Conservation (phyloP, 2,888 invertebrate species). For the Drosophila mettleri region DNA sequence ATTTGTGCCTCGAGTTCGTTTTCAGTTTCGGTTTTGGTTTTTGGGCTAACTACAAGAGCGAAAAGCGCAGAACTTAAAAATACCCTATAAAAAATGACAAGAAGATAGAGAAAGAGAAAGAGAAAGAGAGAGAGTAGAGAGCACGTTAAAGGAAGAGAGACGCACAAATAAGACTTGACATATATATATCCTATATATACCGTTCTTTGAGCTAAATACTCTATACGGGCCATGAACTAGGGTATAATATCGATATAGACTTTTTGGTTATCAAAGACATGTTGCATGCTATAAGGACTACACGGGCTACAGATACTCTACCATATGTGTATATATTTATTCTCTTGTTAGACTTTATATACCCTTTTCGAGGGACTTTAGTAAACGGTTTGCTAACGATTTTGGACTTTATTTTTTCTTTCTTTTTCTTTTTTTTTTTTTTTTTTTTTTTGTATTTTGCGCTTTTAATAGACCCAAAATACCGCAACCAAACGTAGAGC, state of each 20-base stretch:
- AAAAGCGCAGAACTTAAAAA: not conserved
- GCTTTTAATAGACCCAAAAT: constrained; percentile 1
- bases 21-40: constrained; percentile 29
- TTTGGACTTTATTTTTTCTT: not conserved
- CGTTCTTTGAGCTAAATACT: too few species aligned
- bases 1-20: constrained; percentile 33
- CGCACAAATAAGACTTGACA: too few species aligned
- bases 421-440: not conserved
- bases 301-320: too few species aligned
- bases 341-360: not conserved
- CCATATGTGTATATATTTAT: not conserved
- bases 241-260: too few species aligned
- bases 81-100: not conserved
- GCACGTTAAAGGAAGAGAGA: too few species aligned
- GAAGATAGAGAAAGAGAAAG: not conserved
- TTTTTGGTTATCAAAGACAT: too few species aligned
- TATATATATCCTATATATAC: too few species aligned
- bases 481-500: constrained; percentile 12
- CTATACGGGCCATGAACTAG: too few species aligned
- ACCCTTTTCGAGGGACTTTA: not conserved
- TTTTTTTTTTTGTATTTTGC: not conserved
- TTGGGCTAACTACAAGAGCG: constrained; percentile 1
- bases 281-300: too few species aligned
- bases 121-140: not conserved
- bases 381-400: not conserved